Conservation (phyloP, 2,113 vertebrate genomes). For the Poeciliopsis retropinna region DNA sequence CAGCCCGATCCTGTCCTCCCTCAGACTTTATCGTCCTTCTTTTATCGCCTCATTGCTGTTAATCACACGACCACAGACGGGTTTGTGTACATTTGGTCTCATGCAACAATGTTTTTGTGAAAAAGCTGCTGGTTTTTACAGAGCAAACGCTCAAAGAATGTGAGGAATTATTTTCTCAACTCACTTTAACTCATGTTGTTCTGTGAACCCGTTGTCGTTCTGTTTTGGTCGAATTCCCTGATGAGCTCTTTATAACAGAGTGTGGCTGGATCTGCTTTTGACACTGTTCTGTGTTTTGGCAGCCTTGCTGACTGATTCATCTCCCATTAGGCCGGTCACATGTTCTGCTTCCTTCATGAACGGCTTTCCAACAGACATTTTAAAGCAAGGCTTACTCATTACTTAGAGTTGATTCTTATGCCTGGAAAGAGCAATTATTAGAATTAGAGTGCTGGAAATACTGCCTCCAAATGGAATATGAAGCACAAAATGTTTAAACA, state of each 20-base stretch:
- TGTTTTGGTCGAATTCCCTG: neutral
- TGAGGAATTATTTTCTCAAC: constrained; percentile 6
- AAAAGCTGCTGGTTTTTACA: constrained; percentile 18
- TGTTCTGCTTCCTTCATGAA: constrained; percentile 30
- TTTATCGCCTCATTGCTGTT: constrained; percentile 24
- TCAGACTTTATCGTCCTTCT: constrained; percentile 19
- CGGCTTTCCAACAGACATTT: neutral
- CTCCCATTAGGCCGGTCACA: constrained; percentile 7
- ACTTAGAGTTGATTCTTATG: neutral
- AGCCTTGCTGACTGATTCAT: constrained; percentile 6
- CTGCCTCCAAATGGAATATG: neutral
- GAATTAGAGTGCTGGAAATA: neutral
- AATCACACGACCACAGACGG: constrained; percentile 10
- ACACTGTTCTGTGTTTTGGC: constrained; percentile 19
- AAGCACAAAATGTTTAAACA: neutral
- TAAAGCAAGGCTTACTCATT: neutral
- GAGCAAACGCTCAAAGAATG: neutral
- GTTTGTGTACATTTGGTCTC: constrained; percentile 5
- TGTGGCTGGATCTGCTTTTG: constrained; percentile 16
- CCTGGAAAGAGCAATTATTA: neutral
- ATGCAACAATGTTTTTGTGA: neutral
- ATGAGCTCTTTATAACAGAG: constrained; percentile 4
- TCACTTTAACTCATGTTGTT: neutral
- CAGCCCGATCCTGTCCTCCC: constrained; percentile 14
- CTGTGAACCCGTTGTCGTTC: neutral